A percentile compares a stretch with the other conserved stretches of the same genome.
These are phyloP conservation scores for Drosophila kohkoa DNA, from an alignment of 1,140 invertebrate species.

Conservation along the genomic window DNA sequence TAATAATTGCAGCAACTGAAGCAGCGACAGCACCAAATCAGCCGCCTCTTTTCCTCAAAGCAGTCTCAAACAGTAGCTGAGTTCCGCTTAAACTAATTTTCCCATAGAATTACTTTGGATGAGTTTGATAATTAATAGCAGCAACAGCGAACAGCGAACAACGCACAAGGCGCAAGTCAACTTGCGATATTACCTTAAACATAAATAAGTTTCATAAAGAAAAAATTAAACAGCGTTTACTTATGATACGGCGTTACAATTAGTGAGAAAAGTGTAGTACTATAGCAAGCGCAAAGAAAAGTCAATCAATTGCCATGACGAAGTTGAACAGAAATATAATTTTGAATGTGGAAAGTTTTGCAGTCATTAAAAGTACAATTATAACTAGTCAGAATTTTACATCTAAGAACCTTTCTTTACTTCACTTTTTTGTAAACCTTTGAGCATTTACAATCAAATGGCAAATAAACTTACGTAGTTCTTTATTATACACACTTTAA, in stretches of 20 bases:
- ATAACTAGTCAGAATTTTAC: too few species aligned
- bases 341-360: too few species aligned
- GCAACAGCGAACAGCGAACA: conserved; percentile 8
- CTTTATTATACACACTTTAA: too few species aligned
- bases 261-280: not conserved
- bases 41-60: conserved; percentile 8
- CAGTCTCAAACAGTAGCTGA: conserved; percentile 7
- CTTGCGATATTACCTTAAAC: conserved; percentile 4
- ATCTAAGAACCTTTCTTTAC: too few species aligned
- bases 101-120: conserved; percentile 79
- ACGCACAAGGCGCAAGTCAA: not conserved
- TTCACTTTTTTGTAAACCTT: too few species aligned
- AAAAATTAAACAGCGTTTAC: not conserved
- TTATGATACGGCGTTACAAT: not conserved
- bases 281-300: not conserved
- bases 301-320: not conserved
- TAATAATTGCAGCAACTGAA: conserved; percentile 68
- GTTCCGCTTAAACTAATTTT: conserved; percentile 74
- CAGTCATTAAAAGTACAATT: too few species aligned
- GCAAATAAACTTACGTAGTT: too few species aligned
- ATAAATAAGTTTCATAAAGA: not conserved
- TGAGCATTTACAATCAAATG: too few species aligned
- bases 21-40: conserved; percentile 38
- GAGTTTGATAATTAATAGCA: conserved; percentile 81
- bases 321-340: not conserved